Evolutionary conservation across 2,888 invertebrate species (phyloP), one percentile per base, ranked within the genome.

Genomic region (Mimas tiliae): DNA sequence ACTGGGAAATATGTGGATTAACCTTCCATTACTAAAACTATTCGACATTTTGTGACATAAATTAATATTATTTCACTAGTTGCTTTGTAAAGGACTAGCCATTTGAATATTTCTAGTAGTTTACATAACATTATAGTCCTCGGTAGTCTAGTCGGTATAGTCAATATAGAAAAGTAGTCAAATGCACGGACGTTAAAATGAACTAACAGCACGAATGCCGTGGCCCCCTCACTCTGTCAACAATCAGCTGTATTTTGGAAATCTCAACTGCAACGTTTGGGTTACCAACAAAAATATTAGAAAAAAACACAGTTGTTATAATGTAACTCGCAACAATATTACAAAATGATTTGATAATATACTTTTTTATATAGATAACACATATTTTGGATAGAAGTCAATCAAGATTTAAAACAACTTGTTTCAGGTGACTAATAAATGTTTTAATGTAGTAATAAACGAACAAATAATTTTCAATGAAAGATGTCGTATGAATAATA

Each of bases 201-300:
- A 71, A 74, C 67, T 71, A 77, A 68, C 75, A 77, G 76, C 79
- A 77, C 69, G 66, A 72, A 74, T 74, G 74, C 81, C 72, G 78
- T 87, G 88, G 86, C 87, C 88, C 87, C 87, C 86, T 82, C 80
- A 34, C 76, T 76, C 70, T 72, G 69, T 86, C 87, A 87, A 87
- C 87, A 72, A 67, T 73, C 84, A 88, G 88, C 88, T 88, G 88
- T 65, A 58, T 58, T 65, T 76, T 73, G 64, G 67, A 74, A 73
- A 62, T 67, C 64, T 27, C 34, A 58, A 58, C 34, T 33, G 9
- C 52, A 16, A 45, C 34, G 34, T 38, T 19, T 48, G 55, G 21
- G 47, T 16, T 47, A 48, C 21, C 48, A 58, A 58, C 58, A n/a
- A 34, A n/a, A n/a, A n/a, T 38, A 16, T 34, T 45, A 19, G 8